Evolutionary conservation across 2,888 invertebrate species (phyloP).

Genomic region (Gandaritis pyraliata): DNA sequence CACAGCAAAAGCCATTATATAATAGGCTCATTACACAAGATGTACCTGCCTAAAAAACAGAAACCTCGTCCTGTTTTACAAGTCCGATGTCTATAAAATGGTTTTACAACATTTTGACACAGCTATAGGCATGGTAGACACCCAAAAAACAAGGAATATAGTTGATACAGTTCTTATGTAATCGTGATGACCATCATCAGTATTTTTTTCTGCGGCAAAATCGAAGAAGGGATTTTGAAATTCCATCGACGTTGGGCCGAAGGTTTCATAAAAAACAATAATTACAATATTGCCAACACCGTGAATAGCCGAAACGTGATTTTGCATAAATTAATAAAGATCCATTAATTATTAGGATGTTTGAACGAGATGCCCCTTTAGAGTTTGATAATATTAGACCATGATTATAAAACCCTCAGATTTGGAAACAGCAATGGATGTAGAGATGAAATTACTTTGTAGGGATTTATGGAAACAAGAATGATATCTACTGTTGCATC

Average conservation of each 20-base stretch:
- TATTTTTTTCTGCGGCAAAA: no score
- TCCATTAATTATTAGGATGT: slow-evolving; percentile 30
- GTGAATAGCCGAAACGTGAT: slow-evolving; percentile 25
- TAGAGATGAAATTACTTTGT: no score
- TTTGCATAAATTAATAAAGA: slow-evolving; percentile 29
- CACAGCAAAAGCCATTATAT: slow-evolving; percentile 3
- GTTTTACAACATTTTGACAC: no score
- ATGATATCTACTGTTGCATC: no score
- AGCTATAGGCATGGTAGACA: no score
- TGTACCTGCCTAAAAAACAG: neutral
- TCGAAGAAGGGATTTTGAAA: no score
- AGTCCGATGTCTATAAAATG: no score
- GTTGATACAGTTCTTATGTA: no score
- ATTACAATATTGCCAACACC: slow-evolving; percentile 6
- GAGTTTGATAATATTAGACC: slow-evolving; percentile 1
- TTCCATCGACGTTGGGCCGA: neutral
- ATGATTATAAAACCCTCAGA: neutral
- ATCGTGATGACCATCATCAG: no score
- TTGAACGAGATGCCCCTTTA: slow-evolving; percentile 14
- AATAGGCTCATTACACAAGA: neutral
- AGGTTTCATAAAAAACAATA: slow-evolving; percentile 5
- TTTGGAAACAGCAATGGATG: neutral
- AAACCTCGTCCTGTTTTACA: no score
- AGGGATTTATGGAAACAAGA: no score
- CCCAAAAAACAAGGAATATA: no score